phyloP scores from a whole-genome alignment of 2,113 vertebrate species.

The Rissa tridactyla region DNA sequence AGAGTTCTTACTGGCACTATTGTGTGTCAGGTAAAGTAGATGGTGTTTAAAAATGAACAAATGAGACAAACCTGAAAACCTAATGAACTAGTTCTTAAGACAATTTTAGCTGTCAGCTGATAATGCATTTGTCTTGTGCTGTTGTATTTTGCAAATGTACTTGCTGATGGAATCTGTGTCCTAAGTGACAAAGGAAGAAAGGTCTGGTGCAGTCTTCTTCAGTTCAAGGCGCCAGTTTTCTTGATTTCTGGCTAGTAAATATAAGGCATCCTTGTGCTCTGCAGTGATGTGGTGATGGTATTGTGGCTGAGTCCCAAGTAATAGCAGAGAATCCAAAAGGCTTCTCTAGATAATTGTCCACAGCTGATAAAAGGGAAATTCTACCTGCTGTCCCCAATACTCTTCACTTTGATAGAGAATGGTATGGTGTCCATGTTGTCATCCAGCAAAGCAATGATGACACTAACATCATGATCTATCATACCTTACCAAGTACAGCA shows the following conservation, averaged over 20 bases:
- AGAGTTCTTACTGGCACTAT: not conserved
- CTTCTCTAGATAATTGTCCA: not conserved
- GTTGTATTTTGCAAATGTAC: not conserved
- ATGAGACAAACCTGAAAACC: not conserved
- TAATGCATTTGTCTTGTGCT: not conserved
- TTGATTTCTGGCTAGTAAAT: not conserved
- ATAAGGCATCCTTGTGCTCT: not conserved
- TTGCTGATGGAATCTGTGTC: not conserved
- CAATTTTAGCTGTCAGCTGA: not conserved
- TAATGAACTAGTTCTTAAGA: not conserved
- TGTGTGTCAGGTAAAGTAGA: not conserved
- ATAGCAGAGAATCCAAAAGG: not conserved
- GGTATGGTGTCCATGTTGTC: not conserved
- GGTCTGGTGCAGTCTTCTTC: not conserved
- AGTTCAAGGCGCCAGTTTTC: not conserved
- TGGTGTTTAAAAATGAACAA: not conserved
- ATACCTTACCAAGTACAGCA: not conserved
- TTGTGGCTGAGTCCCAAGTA: not conserved
- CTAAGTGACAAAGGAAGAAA: not conserved
- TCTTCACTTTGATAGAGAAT: not conserved
- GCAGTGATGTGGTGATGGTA: not conserved
- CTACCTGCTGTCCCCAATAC: not conserved
- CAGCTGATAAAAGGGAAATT: not conserved
- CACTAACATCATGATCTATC: too few relatives aligned
- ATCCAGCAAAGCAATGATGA: not conserved